Percentiles rank a stretch among this genome's conserved stretches.
Evolutionary conservation across 2,888 invertebrate genomes (phyloP).

Genomic region (Prenolepis imparis): DNA sequence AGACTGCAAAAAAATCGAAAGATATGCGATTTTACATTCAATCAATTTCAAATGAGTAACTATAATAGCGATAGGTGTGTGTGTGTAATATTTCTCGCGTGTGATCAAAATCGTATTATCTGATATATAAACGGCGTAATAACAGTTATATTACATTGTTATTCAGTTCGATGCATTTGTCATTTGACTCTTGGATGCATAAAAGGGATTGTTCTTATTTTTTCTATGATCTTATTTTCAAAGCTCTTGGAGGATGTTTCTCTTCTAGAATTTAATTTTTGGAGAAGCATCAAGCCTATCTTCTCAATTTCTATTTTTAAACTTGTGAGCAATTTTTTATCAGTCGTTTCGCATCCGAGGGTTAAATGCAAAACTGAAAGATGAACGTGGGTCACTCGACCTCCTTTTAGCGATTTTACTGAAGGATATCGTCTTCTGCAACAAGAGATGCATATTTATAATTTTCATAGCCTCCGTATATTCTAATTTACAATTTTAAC

Average conservation of each 20-base stretch:
- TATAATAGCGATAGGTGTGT: constrained; percentile 67
- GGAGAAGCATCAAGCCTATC: background rate
- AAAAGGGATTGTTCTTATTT: constrained; percentile 17
- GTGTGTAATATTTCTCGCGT: constrained; percentile 75
- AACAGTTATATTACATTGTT: constrained; percentile 69
- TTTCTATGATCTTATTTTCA: background rate
- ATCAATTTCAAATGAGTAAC: background rate
- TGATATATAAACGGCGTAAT: constrained; percentile 66
- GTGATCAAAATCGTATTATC: constrained; percentile 74
- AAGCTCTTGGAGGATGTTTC: background rate
- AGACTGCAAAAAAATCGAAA: background rate
- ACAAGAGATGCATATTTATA: constrained; percentile 62
- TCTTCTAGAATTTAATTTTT: constrained; percentile 27
- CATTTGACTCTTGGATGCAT: constrained; percentile 65
- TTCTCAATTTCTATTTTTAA: no score
- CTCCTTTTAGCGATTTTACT: constrained; percentile 11
- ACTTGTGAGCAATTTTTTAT: background rate
- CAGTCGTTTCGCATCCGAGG: background rate
- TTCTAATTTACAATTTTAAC: constrained; percentile 62
- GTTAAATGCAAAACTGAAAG: constrained; percentile 2
- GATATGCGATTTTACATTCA: background rate
- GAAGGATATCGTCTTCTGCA: constrained; percentile 39
- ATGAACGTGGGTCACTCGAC: background rate
- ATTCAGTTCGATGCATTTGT: constrained; percentile 70
- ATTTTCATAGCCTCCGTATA: constrained; percentile 69